Evolutionary conservation across 2,888 invertebrate genomes (phyloP), one percentile per base, ranked within the genome.

Genomic region (Biston stratarius): DNA sequence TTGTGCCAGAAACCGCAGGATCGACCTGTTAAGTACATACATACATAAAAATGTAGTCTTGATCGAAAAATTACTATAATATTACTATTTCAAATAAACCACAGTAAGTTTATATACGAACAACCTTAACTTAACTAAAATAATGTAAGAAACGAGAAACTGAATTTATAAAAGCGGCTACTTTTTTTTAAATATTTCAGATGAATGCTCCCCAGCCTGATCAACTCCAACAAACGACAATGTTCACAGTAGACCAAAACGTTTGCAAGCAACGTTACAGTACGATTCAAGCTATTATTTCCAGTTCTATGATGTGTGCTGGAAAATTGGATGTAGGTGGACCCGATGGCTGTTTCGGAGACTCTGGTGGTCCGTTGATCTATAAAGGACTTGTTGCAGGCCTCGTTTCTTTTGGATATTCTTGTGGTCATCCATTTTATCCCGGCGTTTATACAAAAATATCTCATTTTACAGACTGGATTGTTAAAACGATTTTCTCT

Each of bases 391-490:
- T 93, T 0, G 88, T 93, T 0, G 85, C 90, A 0, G 93, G 94
- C 6, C 75, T 93, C 0, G 92, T 93, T 0, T 93, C 93, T 0
- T 93, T 91, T 53, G 93, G 94, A 0, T 91, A 88, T 69, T 90
- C 88, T 0, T 94, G 94, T 61, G 94, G 93, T 1, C 83, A 91
- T 68, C 82, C 78, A 3, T 91, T 87, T 63, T 94, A 86, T 70
- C 93, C 93, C 0, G 93, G 93, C 0, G 91, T 94, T 11, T 93
- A 93, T 51, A 94, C 93, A 8, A 94, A 91, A 80, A 77, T 92
- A 59, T 91, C 92, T 0, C 79, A 87, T 75, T 93, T 83, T 45
- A 91, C 92, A 0, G 85, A 89, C 72, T 94, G 93, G 93, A 88
- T 94, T 76, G 78, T 93, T 6, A 83, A 83, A 69, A 90, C 85